Percentiles rank a stretch among this genome's conserved stretches.
Evolutionary conservation across 2,113 vertebrate species (phyloP).

Genomic region (Perca fluviatilis): DNA sequence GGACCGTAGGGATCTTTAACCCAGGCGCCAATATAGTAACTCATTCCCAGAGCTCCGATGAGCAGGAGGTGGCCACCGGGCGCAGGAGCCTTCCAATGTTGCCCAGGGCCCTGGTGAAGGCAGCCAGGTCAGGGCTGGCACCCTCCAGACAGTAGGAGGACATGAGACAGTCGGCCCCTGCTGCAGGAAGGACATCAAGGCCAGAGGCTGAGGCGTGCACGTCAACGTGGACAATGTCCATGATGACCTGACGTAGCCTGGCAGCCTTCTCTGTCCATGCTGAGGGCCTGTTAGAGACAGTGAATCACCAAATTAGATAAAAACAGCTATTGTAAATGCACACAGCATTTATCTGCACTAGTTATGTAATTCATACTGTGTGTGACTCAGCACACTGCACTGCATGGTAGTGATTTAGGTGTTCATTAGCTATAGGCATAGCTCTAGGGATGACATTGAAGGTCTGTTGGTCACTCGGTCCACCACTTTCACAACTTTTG

Average conservation of each 20-base stretch:
- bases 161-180: constrained; percentile 89
- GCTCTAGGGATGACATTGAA: too few species aligned
- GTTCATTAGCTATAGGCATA: too few species aligned
- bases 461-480: too few species aligned
- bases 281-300: constrained; percentile 78
- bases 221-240: constrained; percentile 88
- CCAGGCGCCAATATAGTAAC: constrained; percentile 92
- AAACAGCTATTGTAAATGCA: not conserved
- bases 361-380: too few species aligned
- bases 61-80: constrained; percentile 89
- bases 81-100: constrained; percentile 88
- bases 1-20: constrained; percentile 87
- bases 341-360: not conserved
- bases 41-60: constrained; percentile 92
- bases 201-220: constrained; percentile 90
- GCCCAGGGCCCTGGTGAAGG: constrained; percentile 86
- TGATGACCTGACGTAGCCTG: constrained; percentile 86
- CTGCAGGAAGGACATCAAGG: constrained; percentile 58
- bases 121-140: constrained; percentile 88
- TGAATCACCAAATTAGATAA: not conserved
- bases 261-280: constrained; percentile 90
- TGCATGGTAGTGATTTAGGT: too few species aligned
- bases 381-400: too few species aligned
- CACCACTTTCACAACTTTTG: too few species aligned
- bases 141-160: constrained; percentile 96